Conservation (phyloP, 2,797 vertebrate species). For the Sebastes vulpes region DNA sequence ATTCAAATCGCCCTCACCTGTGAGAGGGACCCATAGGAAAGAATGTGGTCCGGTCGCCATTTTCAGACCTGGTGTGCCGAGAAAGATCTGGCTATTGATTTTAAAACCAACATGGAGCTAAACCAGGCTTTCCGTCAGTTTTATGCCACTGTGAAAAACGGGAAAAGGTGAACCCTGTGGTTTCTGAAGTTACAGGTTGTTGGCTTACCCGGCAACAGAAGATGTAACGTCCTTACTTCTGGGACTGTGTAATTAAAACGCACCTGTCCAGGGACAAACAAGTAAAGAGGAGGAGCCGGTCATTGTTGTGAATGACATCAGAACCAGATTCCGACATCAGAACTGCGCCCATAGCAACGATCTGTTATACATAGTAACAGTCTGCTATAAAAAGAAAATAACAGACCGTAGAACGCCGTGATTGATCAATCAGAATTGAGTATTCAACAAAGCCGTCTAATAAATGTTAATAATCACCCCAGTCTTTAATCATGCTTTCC, state of each 20-base stretch:
- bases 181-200: background rate
- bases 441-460: no score
- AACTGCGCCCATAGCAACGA: no score
- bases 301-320: no score
- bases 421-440: no score
- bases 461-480: background rate
- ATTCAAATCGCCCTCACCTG: background rate
- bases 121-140: background rate
- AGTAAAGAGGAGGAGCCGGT: background rate
- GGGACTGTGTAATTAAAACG: background rate
- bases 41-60: rapidly evolving
- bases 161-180: background rate
- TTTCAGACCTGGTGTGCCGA: background rate
- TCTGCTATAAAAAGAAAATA: no score
- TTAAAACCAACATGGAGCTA: background rate
- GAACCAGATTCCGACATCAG: no score
- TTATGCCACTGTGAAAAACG: background rate
- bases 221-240: background rate
- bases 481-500: background rate
- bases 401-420: no score
- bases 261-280: background rate
- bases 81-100: background rate
- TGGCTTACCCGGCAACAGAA: background rate
- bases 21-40: background rate
- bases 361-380: no score